Evolutionary conservation across 2,797 vertebrate genomes (phyloP), one percentile per base, ranked within the genome.

Genomic region (Fratercula arctica): DNA sequence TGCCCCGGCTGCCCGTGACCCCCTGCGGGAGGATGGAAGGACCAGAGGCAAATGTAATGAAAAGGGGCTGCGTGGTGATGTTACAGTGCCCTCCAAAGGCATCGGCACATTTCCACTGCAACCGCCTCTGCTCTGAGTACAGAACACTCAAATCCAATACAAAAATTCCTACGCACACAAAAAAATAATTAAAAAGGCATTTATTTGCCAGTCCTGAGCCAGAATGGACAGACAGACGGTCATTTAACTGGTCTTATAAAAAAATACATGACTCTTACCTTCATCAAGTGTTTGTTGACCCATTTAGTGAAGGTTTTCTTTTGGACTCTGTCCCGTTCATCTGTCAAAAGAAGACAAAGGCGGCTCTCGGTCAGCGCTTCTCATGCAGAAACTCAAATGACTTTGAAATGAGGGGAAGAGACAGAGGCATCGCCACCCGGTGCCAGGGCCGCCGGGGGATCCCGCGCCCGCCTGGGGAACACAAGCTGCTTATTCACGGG

Each of bases 271-370:
- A 48, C 46, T 89, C 97, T 45, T 98, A 99, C 99, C 99, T 99
- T 99, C 98, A 99, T 99, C 97, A 99, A 98, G 98, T 99, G 99
- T 94, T 99, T 99, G 98, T 99, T 99, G 98, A 99, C 99, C 99
- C 99, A 99, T 98, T 99, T 99, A n/a, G 99, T 99, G 98, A 99
- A 99, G 13, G 99, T 99, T 98, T 99, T 99, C 98, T 99, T 99
- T 98, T 99, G 99, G 95, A 99, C 99, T 87, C 99, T 97, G 98
- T 99, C 99, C 92, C 99, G 98, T 97, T 99, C 99, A 98, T 99
- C 99, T 99, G 97, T 76, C 93, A 97, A 97, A 88, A 94, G 92
- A 89, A 96, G 96, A 96, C 68, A 97, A 80, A 97, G 50, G 96
- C 70, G n/a, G 60, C 57, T 45, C 63, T 82, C 3, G 76, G 82